Base-by-base conservation (phyloP, 92 coral and sea anemone genomes). In the Blastomussa wellsi region DNA sequence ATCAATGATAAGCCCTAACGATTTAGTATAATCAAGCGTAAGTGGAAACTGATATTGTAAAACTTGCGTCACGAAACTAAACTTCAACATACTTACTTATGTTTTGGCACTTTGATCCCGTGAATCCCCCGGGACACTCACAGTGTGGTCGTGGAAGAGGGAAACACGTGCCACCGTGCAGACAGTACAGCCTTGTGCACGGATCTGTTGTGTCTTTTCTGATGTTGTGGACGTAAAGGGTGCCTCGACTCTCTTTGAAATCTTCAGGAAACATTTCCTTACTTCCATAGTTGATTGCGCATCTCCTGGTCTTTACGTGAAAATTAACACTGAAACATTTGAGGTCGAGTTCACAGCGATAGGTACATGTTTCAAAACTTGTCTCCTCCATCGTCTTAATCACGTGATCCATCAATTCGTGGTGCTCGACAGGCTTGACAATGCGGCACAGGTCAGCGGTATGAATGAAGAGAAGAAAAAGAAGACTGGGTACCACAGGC, bases 311-410 rank as follows among this genome's bases (percentile, higher is more conserved):
- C 32, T 64, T 60, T 64, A 78, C 24, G 42, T 55, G 52, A 48
- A 82, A 82, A 35, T 90, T 90, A 38, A 90, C 78, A 31, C 93
- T 90, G 76, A 87, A 77, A 19, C 93, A 90, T 24, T 65, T 64
- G 19, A 66, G 9, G 26, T 90, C 81, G 42, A 86, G 79, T 69
- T 90, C 93, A 74, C 93, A 90, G 38, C 29, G 32, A 52, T 77
- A 73, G 5, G 90, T 79, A 37, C 93, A 90, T 49, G 78, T 82
- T 48, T 90, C 93, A 31, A 90, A 82, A 29, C 69, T 69, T 52
- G 20, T 59, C 57, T 44, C 79, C 49, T 35, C 51, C 12, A 57
- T 59, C 12, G 72, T 84, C 29, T 73, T 77, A 1, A 57, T 81
- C 66, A 76, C 83, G 62, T 88, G 88, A 52, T 82, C 85, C 1